Conservation (phyloP, 2,113 vertebrate species). For the Petaurus breviceps region DNA sequence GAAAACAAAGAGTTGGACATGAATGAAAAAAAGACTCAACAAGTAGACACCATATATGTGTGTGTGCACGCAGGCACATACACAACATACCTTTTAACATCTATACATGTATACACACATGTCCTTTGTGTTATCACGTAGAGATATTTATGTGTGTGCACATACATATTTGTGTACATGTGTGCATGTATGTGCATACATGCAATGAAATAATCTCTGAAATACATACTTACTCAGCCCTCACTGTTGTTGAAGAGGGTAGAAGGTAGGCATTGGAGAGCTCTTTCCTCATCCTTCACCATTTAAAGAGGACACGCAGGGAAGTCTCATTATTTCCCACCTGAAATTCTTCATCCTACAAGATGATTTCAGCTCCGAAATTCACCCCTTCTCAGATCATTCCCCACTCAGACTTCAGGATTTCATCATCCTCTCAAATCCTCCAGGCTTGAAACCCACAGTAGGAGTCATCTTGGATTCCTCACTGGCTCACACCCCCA, state of each 20-base stretch:
- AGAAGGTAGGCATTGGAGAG: neutral
- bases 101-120: too few relatives aligned
- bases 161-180: neutral
- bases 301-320: neutral
- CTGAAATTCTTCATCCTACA: neutral
- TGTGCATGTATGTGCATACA: neutral
- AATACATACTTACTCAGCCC: neutral
- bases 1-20: neutral
- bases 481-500: neutral
- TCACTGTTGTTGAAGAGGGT: neutral
- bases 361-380: neutral
- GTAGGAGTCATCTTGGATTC: neutral
- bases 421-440: neutral
- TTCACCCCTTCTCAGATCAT: neutral
- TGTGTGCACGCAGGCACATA: too few relatives aligned
- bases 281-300: neutral
- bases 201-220: neutral
- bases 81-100: too few relatives aligned
- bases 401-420: neutral
- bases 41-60: neutral
- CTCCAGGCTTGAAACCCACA: neutral
- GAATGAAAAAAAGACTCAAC: neutral
- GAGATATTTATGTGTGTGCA: fast-evolving
- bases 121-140: too few relatives aligned
- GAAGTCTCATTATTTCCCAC: neutral